A percentile compares a stretch with the other conserved stretches of the same genome.
Evolutionary conservation across 2,797 vertebrate genomes (phyloP).

Genomic region (Sardinella longiceps): DNA sequence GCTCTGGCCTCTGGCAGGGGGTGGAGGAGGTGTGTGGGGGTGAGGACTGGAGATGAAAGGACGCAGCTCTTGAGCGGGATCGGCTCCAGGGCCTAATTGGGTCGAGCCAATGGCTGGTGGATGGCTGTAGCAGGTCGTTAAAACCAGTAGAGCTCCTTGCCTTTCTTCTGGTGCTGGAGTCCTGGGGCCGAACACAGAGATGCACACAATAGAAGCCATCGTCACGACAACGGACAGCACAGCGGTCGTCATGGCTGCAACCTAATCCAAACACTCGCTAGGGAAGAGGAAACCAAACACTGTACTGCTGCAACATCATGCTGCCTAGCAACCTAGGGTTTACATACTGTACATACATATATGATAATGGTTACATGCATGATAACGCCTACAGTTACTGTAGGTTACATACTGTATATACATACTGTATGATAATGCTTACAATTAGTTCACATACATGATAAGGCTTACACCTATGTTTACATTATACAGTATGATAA

Average conservation of each 20-base stretch:
- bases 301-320: conserved; percentile 47
- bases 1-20: conserved; percentile 67
- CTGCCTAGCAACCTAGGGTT: conserved; percentile 35
- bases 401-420: no score
- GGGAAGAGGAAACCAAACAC: conserved; percentile 33
- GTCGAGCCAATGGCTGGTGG: conserved; percentile 72
- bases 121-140: conserved; percentile 76
- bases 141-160: conserved; percentile 85
- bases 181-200: conserved; percentile 69
- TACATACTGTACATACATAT: no score
- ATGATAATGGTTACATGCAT: no score
- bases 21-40: conserved; percentile 47
- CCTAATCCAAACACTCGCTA: conserved; percentile 67
- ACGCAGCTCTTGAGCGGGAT: conserved; percentile 49
- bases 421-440: no score
- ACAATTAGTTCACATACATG: no score
- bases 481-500: no score
- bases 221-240: conserved; percentile 62
- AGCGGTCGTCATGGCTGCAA: conserved; percentile 76
- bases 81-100: conserved; percentile 79
- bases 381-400: no score
- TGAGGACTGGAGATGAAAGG: conserved; percentile 34
- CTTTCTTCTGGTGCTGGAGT: conserved; percentile 83
- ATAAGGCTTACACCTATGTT: no score
- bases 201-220: conserved; percentile 50